Base-by-base conservation (phyloP, 2,113 vertebrate genomes). In the Oxyura jamaicensis region DNA sequence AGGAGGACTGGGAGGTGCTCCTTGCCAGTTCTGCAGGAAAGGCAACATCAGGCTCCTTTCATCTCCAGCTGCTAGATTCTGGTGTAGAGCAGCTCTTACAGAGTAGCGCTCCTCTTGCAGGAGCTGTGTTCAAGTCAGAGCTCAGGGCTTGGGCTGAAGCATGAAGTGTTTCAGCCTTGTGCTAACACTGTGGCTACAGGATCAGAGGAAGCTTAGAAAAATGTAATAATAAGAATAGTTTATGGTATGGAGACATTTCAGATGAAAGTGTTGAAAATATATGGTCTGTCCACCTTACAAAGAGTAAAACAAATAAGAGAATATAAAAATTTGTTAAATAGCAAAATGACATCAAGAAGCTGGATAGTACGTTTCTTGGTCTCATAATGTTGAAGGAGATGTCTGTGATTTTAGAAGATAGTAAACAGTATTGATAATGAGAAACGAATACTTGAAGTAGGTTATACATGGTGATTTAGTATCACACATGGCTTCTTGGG, bases 121-220 rank as follows among this genome's bases (percentile, higher is more conserved):
- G 19, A 66, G 20, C 22, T 26, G 1, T 10, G 2, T 15, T 21
- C 25, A 7, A 68, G 76, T 0, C 2, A 55, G 13, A 33, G 28
- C 41, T 58, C 59, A 31, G 59, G 26, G 11, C 28, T 41, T 25
- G 19, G 33, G 62, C 23, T 19, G 26, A 53, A 69, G 9, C 23
- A 5, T 39, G 50, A 76, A 52, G 5, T 75, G 7, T 44, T 88
- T 69, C 14, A n/a, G 66, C 72, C 46, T 52, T 16, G 5, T 52
- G 35, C 48, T 56, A 10, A 58, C 76, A 85, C 69, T 36, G 44
- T 66, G 5, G 7, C 44, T 67, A 28, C 41, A 85, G 59, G 77
- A 68, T 52, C 35, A 35, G 48, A 62, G 35, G 66, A 78, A 68
- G 15, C 22, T 73, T n/a, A 78, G 66, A 22, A 60, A 58, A 78